Percentiles rank a stretch among this genome's conserved stretches.
phyloP scores from a whole-genome alignment of 2,797 vertebrate species.

The Odontamblyopus lacepedii region DNA sequence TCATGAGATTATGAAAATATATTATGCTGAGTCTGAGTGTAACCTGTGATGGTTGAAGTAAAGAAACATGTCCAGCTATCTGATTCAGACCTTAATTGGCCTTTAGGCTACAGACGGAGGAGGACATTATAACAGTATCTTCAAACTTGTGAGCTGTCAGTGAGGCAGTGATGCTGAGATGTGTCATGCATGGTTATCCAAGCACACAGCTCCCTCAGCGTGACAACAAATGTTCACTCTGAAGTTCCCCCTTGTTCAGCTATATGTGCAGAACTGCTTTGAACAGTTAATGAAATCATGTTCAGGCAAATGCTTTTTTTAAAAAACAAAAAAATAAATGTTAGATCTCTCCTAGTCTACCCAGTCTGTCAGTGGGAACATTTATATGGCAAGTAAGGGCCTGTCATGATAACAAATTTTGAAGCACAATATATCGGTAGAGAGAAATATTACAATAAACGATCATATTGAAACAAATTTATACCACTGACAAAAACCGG shows the following conservation, averaged over 20 bases:
- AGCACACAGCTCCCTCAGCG: slow-evolving; percentile 22
- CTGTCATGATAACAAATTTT: too few relatives aligned
- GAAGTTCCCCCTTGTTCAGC: slow-evolving; percentile 16
- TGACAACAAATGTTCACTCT: slow-evolving; percentile 20
- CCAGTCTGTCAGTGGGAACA: too few relatives aligned
- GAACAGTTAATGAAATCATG: slow-evolving; percentile 35
- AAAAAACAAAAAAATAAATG: background rate
- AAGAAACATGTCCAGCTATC: slow-evolving; percentile 15
- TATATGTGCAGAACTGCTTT: slow-evolving; percentile 19
- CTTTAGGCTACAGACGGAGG: slow-evolving; percentile 12
- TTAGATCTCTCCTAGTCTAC: background rate
- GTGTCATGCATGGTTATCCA: slow-evolving; percentile 39
- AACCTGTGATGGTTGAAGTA: slow-evolving; percentile 26
- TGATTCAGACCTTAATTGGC: slow-evolving; percentile 12
- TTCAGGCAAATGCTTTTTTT: slow-evolving; percentile 22
- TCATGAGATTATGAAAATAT: background rate
- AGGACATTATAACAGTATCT: background rate
- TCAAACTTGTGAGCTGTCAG: slow-evolving; percentile 1
- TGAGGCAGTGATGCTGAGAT: slow-evolving; percentile 14
- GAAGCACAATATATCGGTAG: too few relatives aligned
- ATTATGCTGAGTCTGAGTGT: background rate
- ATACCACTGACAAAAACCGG: too few relatives aligned
- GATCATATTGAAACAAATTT: too few relatives aligned
- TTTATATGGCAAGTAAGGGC: too few relatives aligned
- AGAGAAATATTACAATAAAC: too few relatives aligned